phyloP scores from a whole-genome alignment of 2,113 vertebrate genomes.

The Arenaria interpres region DNA sequence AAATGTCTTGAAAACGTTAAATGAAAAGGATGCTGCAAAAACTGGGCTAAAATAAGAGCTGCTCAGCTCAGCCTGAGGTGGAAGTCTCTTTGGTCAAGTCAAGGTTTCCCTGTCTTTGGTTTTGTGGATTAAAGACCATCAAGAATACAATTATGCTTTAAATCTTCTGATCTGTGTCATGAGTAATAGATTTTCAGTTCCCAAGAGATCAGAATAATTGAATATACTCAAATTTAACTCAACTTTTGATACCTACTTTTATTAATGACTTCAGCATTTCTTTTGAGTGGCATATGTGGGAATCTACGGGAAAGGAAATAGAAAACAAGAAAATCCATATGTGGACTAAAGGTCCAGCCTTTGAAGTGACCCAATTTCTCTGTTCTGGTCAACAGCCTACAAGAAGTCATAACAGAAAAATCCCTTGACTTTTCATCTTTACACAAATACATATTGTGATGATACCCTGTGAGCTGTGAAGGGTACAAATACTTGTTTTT shows the following conservation, averaged over 20 bases:
- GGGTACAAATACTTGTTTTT: background rate
- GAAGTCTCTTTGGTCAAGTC: background rate
- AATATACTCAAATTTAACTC: background rate
- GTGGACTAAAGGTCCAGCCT: background rate
- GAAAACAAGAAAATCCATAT: background rate
- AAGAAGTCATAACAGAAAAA: background rate
- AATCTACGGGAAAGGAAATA: background rate
- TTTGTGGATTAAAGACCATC: background rate
- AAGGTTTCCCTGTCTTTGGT: background rate
- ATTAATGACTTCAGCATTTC: background rate
- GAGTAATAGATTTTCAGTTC: background rate
- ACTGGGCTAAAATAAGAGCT: background rate
- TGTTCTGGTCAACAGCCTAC: background rate
- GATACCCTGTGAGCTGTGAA: background rate
- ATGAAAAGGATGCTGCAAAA: background rate
- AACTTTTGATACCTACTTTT: background rate
- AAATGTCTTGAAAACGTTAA: background rate
- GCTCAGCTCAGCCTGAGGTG: background rate
- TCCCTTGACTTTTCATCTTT: background rate
- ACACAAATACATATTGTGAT: background rate
- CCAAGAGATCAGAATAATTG: background rate
- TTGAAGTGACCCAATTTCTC: background rate
- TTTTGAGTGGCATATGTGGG: background rate
- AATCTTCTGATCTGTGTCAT: background rate
- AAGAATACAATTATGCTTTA: background rate